Evolutionary conservation across 1,140 invertebrate genomes (phyloP).

Genomic region (Pectinophora gossypiella): DNA sequence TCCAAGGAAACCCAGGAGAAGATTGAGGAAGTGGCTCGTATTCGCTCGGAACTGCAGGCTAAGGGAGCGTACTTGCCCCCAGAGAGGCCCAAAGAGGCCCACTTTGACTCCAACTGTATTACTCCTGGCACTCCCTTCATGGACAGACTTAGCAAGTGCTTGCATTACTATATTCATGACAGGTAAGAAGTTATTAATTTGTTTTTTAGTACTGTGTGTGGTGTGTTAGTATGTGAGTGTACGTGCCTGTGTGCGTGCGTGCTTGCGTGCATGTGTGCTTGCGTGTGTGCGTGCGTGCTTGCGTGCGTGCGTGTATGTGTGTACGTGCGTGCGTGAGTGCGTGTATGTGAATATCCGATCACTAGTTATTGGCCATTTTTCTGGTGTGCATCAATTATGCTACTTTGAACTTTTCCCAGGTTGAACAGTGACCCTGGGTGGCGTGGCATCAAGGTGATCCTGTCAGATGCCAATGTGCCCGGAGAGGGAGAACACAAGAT

Average conservation of each 20-base stretch:
- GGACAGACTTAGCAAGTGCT: constrained; percentile 93
- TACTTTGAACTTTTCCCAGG: no score
- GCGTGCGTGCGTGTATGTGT: no score
- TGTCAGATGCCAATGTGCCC: constrained; percentile 99
- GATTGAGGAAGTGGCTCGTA: constrained; percentile 86
- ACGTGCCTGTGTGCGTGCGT: no score
- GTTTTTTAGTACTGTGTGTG: no score
- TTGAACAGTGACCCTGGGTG: constrained; percentile 97
- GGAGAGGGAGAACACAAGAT: constrained; percentile 99
- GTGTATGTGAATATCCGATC: no score
- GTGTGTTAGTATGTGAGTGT: no score
- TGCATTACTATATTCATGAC: constrained; percentile 98
- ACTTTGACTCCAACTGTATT: constrained; percentile 99
- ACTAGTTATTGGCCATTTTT: no score
- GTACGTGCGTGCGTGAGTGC: no score
- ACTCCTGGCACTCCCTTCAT: constrained; percentile 99
- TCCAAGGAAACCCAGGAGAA: constrained; percentile 97
- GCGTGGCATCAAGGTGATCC: constrained; percentile 95
- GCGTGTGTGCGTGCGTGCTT: no score
- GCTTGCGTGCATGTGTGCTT: no score
- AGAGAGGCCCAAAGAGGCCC: constrained; percentile 91
- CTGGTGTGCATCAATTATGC: no score
- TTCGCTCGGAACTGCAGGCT: constrained; percentile 83
- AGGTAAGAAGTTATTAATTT: constrained; percentile 54
- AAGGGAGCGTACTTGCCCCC: constrained; percentile 91